Base-by-base conservation (phyloP, 30 jellyfish, hydroid and myxozoan genomes). In the Cassiopea xamachana region DNA sequence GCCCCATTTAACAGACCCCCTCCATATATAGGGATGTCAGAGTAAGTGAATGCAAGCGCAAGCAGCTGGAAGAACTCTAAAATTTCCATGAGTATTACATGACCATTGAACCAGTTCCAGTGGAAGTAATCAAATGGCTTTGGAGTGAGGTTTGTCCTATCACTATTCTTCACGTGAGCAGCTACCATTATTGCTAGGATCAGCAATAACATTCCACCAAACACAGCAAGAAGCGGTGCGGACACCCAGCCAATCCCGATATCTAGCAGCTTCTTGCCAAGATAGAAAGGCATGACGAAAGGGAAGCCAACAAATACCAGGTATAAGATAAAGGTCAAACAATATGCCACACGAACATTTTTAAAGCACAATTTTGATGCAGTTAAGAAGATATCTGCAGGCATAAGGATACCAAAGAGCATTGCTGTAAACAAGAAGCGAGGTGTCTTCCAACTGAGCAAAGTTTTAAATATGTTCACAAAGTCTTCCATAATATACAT, bases 361-460 rank as follows among this genome's bases (percentile, higher is more conserved):
- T 49, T 72, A 1, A 82, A 64, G 80, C 80, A 83, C 64, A 79
- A 18, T 64, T 89, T 96, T 45, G 94, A 92, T 16, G 87, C 93
- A 17, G 96, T 89, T 69, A 96, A 61, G 74, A 96, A 87, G 77
- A 96, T 69, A 79, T 96, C 99, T 2, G 99, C 99, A 2, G 99
- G 99, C 98, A 96, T 91, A 12, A 96, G 69, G 50, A 83, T 19
- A 12, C 97, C 98, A 85, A 96, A 96, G 19, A 96, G 85, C 13
- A 86, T 43, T 46, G 98, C 90, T 8, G 98, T 96, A n/a, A 96
- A 46, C 9, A 96, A 39, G 72, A 90, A 96, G 14, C 99, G 89
- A 8, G 99, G 99, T 39, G 99, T 96, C 87, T 91, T 92, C 99
- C 99, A 96, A 74, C 98, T 91, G 5, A 92, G 86, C 8, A 96